These are phyloP conservation scores for Acanthopleura granulata DNA, from an alignment of 2,888 invertebrate genomes.

Conservation along the genomic window DNA sequence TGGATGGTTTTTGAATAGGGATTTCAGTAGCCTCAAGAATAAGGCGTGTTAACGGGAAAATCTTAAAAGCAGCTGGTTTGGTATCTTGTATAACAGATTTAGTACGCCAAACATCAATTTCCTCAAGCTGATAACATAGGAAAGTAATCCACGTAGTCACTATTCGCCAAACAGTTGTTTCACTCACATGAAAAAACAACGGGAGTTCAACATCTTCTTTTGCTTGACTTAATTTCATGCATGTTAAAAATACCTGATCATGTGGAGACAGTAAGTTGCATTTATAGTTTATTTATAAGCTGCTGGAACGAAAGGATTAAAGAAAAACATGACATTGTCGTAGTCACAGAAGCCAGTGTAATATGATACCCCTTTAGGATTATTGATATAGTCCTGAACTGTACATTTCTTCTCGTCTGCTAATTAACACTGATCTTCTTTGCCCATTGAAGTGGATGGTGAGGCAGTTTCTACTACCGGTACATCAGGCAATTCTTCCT, in stretches of 20 bases:
- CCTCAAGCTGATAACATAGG: slow-evolving; percentile 34
- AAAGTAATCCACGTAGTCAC: slow-evolving; percentile 37
- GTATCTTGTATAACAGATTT: slow-evolving; percentile 25
- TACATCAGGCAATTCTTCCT: background rate
- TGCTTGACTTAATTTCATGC: slow-evolving; percentile 35
- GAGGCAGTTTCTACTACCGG: background rate
- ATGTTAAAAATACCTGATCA: slow-evolving; percentile 34
- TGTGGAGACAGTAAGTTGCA: slow-evolving; percentile 19
- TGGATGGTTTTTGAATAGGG: slow-evolving; percentile 36
- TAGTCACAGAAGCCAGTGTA: slow-evolving; percentile 27
- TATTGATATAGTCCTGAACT: slow-evolving; percentile 10
- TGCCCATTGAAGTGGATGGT: background rate
- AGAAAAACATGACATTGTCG: slow-evolving; percentile 25
- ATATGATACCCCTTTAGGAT: slow-evolving; percentile 21
- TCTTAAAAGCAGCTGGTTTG: slow-evolving; percentile 34
- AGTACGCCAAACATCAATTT: slow-evolving; percentile 37
- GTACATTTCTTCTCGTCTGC: slow-evolving; percentile 15
- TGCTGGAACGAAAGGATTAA: slow-evolving; percentile 21
- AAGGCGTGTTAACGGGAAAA: slow-evolving; percentile 36
- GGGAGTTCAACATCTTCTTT: slow-evolving; percentile 34
- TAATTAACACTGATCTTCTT: slow-evolving; percentile 13
- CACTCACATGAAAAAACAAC: slow-evolving; percentile 29
- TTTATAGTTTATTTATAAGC: slow-evolving; percentile 21
- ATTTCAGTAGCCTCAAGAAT: slow-evolving; percentile 42
- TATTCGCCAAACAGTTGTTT: slow-evolving; percentile 28